Conservation (phyloP, 2,113 vertebrate genomes). For the Ammospiza nelsoni region DNA sequence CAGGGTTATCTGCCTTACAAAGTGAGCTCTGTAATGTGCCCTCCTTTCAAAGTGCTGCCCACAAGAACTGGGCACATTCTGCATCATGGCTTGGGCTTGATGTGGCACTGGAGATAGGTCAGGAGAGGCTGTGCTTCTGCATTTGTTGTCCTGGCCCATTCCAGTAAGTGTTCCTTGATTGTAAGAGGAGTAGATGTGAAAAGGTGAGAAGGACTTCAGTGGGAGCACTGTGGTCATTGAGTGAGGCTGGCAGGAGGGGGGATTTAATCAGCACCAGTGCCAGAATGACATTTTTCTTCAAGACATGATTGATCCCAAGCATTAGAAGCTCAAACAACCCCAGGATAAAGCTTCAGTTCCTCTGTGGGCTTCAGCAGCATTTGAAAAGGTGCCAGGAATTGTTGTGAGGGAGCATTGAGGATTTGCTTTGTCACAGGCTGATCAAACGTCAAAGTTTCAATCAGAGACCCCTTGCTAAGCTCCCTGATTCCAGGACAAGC, state of each 20-base stretch:
- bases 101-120: neutral
- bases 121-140: neutral
- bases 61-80: accelerated
- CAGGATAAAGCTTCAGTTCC: neutral
- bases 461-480: neutral
- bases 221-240: neutral
- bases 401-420: neutral
- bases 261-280: neutral
- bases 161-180: neutral
- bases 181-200: neutral
- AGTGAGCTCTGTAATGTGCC: neutral
- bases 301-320: neutral
- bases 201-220: neutral
- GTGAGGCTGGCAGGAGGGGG: neutral
- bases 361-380: neutral
- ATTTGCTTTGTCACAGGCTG: neutral
- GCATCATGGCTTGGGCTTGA: neutral
- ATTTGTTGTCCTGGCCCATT: neutral
- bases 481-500: neutral
- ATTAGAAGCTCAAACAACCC: neutral
- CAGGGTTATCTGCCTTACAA: neutral
- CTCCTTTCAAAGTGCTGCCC: neutral
- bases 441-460: accelerated
- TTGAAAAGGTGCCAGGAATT: neutral
- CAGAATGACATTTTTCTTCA: neutral